Conservation (phyloP, 2,797 vertebrate species). For the Cephalopachus bancanus region DNA sequence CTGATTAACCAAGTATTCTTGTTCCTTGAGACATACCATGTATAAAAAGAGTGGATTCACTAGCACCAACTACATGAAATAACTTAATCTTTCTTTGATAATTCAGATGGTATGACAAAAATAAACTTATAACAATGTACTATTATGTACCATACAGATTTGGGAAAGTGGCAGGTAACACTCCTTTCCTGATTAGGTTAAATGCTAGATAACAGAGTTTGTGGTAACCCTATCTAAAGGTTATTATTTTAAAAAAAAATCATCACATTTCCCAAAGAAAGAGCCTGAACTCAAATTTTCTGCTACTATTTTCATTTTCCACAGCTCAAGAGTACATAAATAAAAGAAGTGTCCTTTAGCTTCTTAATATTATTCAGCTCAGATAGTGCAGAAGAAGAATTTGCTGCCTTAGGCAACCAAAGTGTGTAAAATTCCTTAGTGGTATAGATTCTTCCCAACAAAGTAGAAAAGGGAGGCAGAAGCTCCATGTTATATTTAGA, state of each 20-base stretch:
- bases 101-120: neutral
- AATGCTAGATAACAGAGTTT: conserved; percentile 35
- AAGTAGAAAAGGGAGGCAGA: conserved; percentile 58
- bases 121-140: conserved; percentile 41
- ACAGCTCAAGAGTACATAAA: conserved; percentile 82
- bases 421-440: conserved; percentile 84
- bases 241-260: conserved; percentile 50
- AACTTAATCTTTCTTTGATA: conserved; percentile 57
- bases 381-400: conserved; percentile 78
- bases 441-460: conserved; percentile 66
- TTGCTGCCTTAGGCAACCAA: conserved; percentile 77
- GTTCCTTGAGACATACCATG: neutral
- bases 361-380: conserved; percentile 83
- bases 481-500: conserved; percentile 79
- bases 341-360: conserved; percentile 84
- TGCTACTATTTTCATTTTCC: conserved; percentile 79
- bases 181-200: conserved; percentile 37
- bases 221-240: neutral
- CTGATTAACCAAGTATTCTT: neutral
- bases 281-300: conserved; percentile 63
- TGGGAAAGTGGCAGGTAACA: neutral
- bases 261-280: neutral
- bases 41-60: neutral
- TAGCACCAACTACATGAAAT: neutral
- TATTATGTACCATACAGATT: neutral